phyloP scores from a whole-genome alignment of 2,888 invertebrate genomes.

The Drosophila testacea region DNA sequence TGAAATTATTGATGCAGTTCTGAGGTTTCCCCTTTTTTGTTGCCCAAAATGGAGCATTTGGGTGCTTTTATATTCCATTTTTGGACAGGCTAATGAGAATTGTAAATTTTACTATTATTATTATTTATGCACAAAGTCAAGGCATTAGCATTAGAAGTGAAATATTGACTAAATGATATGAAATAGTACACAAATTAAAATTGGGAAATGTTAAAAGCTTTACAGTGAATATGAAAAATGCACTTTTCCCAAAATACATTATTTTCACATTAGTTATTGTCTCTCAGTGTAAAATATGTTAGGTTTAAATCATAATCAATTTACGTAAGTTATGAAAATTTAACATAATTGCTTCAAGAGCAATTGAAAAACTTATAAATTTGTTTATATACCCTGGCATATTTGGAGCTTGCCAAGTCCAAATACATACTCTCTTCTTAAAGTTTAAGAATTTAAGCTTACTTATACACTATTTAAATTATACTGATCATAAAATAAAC shows the following conservation, averaged over 20 bases:
- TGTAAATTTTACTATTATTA: neutral
- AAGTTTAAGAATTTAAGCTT: too few relatives aligned
- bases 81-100: neutral
- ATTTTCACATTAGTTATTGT: neutral
- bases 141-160: neutral
- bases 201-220: slow-evolving; percentile 1
- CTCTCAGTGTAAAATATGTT: neutral
- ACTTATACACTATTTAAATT: too few relatives aligned
- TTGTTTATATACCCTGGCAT: too few relatives aligned
- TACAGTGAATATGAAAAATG: neutral
- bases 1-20: slow-evolving; percentile 75
- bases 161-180: neutral
- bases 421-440: too few relatives aligned
- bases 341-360: neutral
- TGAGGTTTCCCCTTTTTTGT: slow-evolving; percentile 44
- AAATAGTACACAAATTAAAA: neutral
- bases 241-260: too few relatives aligned
- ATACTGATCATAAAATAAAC: neutral
- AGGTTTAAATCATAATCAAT: neutral
- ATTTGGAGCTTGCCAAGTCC: too few relatives aligned
- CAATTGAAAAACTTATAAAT: too few relatives aligned
- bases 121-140: slow-evolving; percentile 6
- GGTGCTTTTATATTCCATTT: slow-evolving; percentile 5
- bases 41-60: slow-evolving; percentile 13
- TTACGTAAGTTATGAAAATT: neutral